A percentile compares a stretch with the other conserved stretches of the same genome.
These are phyloP conservation scores for Palloptera scutellata DNA, from an alignment of 2,888 invertebrate genomes.

Conservation along the genomic window DNA sequence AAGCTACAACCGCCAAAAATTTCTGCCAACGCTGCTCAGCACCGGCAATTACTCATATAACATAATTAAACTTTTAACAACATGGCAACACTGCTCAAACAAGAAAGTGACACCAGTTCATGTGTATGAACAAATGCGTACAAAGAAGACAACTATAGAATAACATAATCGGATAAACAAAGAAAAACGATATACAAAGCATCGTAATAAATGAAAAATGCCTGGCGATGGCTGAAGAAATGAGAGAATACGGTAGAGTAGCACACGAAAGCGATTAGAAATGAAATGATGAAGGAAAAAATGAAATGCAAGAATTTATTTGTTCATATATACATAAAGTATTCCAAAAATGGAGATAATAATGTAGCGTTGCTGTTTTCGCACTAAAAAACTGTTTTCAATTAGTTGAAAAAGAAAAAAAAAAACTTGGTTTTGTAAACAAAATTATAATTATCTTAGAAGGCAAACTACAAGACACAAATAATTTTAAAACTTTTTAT, in stretches of 20 bases:
- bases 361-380: too few species aligned
- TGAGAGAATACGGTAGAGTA: constrained; percentile 26
- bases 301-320: background rate
- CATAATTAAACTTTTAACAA: background rate
- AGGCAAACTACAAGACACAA: too few species aligned
- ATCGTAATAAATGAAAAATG: constrained; percentile 18
- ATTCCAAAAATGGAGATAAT: too few species aligned
- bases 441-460: too few species aligned
- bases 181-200: constrained; percentile 25
- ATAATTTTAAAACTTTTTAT: too few species aligned
- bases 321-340: too few species aligned
- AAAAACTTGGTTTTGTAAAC: too few species aligned
- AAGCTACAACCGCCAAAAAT: too few species aligned
- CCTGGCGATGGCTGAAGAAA: constrained; percentile 34
- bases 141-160: constrained; percentile 33
- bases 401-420: too few species aligned
- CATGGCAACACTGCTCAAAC: constrained; percentile 30
- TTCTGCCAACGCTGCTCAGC: too few species aligned
- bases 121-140: constrained; percentile 14
- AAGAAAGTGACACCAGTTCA: constrained; percentile 31
- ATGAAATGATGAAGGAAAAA: constrained; percentile 11
- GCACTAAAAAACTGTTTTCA: too few species aligned
- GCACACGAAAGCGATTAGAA: constrained; percentile 24
- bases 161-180: constrained; percentile 9
- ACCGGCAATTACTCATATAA: background rate